Conservation (phyloP, 2,113 vertebrate species). For the Anarhynchus alexandrinus region DNA sequence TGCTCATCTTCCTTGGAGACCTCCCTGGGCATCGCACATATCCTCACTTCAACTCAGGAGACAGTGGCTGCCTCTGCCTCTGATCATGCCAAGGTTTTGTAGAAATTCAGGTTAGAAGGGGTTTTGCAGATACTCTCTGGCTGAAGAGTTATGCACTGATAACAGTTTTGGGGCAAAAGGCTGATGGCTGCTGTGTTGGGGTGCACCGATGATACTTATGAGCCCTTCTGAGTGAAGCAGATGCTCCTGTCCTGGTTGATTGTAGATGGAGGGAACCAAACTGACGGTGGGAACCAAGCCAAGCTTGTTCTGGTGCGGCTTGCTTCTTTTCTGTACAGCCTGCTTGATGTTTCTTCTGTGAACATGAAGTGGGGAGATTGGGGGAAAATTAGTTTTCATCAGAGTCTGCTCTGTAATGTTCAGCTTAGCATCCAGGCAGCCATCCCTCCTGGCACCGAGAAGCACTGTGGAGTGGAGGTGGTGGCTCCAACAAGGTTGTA, state of each 20-base stretch:
- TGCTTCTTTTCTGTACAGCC: neutral
- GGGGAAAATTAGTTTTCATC: neutral
- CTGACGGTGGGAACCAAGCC: neutral
- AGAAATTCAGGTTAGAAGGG: neutral
- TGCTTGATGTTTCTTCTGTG: neutral
- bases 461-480: neutral
- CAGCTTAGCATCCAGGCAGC: neutral
- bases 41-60: neutral
- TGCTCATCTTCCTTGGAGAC: neutral
- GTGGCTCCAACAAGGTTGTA: neutral
- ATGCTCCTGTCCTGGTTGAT: slow-evolving; percentile 15
- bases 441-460: neutral
- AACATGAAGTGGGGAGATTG: slow-evolving; percentile 3
- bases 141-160: neutral
- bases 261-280: slow-evolving; percentile 36
- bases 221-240: slow-evolving; percentile 15
- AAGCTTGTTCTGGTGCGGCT: slow-evolving; percentile 16
- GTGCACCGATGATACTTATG: neutral
- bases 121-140: neutral
- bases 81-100: neutral
- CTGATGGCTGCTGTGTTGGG: neutral
- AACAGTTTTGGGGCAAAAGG: neutral
- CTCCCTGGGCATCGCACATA: neutral
- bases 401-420: neutral
- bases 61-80: neutral